Base-by-base conservation (phyloP, 2,888 invertebrate species). In the Athalia cordata region DNA sequence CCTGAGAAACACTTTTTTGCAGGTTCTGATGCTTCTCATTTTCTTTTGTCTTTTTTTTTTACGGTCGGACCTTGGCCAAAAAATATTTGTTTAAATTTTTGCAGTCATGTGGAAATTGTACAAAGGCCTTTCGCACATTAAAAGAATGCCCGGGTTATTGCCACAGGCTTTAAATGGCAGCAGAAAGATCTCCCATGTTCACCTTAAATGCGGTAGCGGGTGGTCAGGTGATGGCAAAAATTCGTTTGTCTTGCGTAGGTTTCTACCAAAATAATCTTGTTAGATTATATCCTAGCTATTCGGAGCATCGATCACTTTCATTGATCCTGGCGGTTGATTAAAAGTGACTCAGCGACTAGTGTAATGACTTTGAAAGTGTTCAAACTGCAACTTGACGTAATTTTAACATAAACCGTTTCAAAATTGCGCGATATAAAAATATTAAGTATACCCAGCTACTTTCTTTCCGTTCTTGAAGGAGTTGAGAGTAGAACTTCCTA, bases 401-500 rank as follows among this genome's bases (percentile, higher is more conserved):
- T 47, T 78, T 49, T 9, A 62, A 52, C 78, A 62, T 78, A 75
- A 75, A 75, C 62, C 78, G 78, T 11, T 62, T 62, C 55, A n/a
- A 65, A 64, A 65, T 15, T 9, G 64, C 50, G 43, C 45, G 74
- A 8, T 55, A 45, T 78, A 55, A 75, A 65, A 74, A 64, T 61
- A 62, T 78, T 64, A 65, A 76, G 78, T 64, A n/a, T 47, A 55
- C 75, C 29, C 68, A 74, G 29, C 9, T 50, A 55, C 50, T 70
- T 72, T 72, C 52, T 72, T 74, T 72, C 15, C 55, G 78, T 64
- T 50, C 49, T 78, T 57, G 49, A 72, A 64, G 72, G 72, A 78
- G 78, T 72, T 78, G 50, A 74, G 72, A 72, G 78, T 78, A 45
- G 29, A 78, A 78, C 62, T 78, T 78, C 78, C 75, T 75, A 45